phyloP scores from a whole-genome alignment of 2,888 invertebrate species.

The Crematogaster levior region DNA sequence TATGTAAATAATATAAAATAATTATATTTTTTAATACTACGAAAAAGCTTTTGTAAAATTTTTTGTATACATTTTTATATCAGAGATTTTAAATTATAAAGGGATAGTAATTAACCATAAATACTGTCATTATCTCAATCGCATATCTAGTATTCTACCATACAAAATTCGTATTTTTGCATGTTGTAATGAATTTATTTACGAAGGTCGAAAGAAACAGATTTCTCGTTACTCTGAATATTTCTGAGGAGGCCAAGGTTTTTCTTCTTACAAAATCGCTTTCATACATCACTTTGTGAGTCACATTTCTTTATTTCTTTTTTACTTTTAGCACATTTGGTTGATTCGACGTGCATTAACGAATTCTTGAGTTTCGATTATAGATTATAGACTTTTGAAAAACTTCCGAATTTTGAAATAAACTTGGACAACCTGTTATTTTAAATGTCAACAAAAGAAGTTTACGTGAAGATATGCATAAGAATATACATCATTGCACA shows the following conservation, averaged over 20 bases:
- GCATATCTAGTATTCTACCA: background rate
- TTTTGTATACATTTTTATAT: background rate
- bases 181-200: background rate
- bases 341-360: conserved; percentile 41
- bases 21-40: background rate
- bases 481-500: background rate
- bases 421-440: background rate
- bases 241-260: conserved; percentile 61
- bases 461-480: background rate
- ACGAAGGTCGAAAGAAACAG: background rate
- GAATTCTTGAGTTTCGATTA: conserved; percentile 51
- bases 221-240: conserved; percentile 50
- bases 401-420: too few relatives aligned
- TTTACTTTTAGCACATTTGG: conserved; percentile 43
- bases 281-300: conserved; percentile 50
- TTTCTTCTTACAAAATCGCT: conserved; percentile 60
- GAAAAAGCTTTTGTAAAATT: too few relatives aligned
- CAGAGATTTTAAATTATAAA: background rate
- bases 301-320: conserved; percentile 57
- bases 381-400: too few relatives aligned
- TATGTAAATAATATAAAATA: background rate
- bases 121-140: background rate
- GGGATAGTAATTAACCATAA: background rate
- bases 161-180: background rate
- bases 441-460: background rate